Percentiles rank a stretch among this genome's conserved stretches.
phyloP scores from a whole-genome alignment of 2,797 vertebrate genomes.

The Anas acuta region DNA sequence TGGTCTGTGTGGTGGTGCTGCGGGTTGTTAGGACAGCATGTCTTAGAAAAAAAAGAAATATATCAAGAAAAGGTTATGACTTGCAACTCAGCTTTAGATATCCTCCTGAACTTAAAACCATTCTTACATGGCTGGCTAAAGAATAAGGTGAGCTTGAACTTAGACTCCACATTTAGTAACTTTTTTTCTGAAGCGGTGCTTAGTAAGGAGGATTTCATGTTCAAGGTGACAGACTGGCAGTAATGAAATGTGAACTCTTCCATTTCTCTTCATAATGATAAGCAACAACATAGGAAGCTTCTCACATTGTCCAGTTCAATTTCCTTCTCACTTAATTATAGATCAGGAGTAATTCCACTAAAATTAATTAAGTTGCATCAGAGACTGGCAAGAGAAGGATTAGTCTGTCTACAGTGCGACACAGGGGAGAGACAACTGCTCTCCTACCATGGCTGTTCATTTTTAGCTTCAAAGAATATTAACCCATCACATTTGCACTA shows the following conservation, averaged over 20 bases:
- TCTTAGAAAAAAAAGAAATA: neutral
- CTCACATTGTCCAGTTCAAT: slow-evolving; percentile 62
- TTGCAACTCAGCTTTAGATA: neutral
- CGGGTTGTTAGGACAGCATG: neutral
- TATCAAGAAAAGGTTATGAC: neutral
- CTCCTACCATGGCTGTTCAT: neutral
- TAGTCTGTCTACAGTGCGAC: neutral
- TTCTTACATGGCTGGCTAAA: neutral
- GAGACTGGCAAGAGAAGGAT: slow-evolving; percentile 29
- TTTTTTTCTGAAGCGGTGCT: neutral
- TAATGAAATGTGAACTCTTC: slow-evolving; percentile 26
- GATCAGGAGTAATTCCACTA: slow-evolving; percentile 50
- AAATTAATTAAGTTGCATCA: slow-evolving; percentile 66
- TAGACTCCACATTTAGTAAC: neutral
- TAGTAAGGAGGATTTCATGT: neutral
- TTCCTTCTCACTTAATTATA: slow-evolving; percentile 59
- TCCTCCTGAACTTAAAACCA: neutral
- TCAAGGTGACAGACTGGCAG: slow-evolving; percentile 30
- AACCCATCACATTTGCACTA: neutral
- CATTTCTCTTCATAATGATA: slow-evolving; percentile 22
- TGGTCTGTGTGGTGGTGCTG: too few species aligned
- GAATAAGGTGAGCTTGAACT: neutral
- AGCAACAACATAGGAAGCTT: slow-evolving; percentile 46
- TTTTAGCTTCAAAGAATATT: slow-evolving; percentile 21
- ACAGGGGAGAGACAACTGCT: neutral